Base-by-base conservation (phyloP, 2,888 invertebrate species). In the Desoria tigrina region DNA sequence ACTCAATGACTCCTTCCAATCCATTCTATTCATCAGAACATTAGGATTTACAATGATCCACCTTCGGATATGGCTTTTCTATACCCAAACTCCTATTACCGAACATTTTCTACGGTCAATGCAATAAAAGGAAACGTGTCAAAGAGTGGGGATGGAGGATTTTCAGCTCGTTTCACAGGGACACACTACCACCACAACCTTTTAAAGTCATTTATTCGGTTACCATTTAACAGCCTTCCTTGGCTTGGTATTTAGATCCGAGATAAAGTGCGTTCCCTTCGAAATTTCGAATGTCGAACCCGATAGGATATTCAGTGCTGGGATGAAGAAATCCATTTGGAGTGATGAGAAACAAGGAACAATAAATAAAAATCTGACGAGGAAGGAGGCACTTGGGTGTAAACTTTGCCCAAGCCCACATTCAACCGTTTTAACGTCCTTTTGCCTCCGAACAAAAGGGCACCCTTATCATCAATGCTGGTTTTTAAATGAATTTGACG, bases 371-470 rank as follows among this genome's bases (percentile, higher is more conserved):
- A 6, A 11, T 45, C 16, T 32, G 32, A 32, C 45, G 45, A 45
- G 4, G 45, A n/a, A 45, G 45, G 45, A 45, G 45, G 32, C 16
- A 45, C 45, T 45, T 45, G 45, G 45, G n/a, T 45, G 45, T 45
- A 21, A 45, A 45, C 6, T 45, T 45, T 45, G 45, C 21, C 16
- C 45, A 45, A 45, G 45, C 45, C 45, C 45, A 32, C 32, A 32
- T 11, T 32, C 4, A 7, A 32, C 32, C 4, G 11, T 4, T 7
- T 32, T 32, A 7, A 32, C 4, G 11, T 7, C 11, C 32, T 32
- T 7, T 32, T 32, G 32, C 32, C 32, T 32, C 11, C 32, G 32
- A 7, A 32, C 32, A 32, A 32, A 32, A 32, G 32, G 11, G 32
- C 32, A 32, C 32, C 32, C 32, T 32, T 32, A 32, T 32, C 32